Evolutionary conservation across 35 echinoderm and acorn worm genomes (phyloP).

Genomic region (Apostichopus japonicus): DNA sequence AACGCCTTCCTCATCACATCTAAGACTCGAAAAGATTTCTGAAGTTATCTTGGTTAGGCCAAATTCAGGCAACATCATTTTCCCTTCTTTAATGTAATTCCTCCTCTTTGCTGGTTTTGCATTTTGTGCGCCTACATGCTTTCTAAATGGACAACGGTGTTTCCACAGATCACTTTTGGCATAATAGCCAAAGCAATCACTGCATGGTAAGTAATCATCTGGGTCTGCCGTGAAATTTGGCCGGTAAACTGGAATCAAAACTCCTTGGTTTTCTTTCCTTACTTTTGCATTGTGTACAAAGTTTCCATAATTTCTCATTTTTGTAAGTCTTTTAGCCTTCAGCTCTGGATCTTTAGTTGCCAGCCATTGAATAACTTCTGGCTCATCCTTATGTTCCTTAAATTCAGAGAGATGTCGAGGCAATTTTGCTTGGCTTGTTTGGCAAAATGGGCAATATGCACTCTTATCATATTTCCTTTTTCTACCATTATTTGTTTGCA

Average conservation of each 20-base stretch:
- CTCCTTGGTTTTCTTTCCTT: slow-evolving; percentile 54
- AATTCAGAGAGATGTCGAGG: slow-evolving; percentile 56
- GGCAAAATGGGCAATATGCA: slow-evolving; percentile 73
- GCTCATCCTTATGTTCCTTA: slow-evolving; percentile 67
- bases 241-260: slow-evolving; percentile 77
- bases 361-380: slow-evolving; percentile 63
- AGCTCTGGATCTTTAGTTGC: slow-evolving; percentile 63
- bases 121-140: neutral
- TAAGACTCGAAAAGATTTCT: slow-evolving; percentile 61
- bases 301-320: slow-evolving; percentile 82
- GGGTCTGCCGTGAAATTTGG: slow-evolving; percentile 74
- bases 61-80: slow-evolving; percentile 37
- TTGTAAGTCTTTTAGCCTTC: slow-evolving; percentile 70
- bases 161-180: slow-evolving; percentile 84
- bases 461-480: slow-evolving; percentile 70
- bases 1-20: slow-evolving; percentile 71
- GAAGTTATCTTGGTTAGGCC: slow-evolving; percentile 50
- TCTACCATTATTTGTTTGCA: slow-evolving; percentile 47
- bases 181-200: slow-evolving; percentile 76
- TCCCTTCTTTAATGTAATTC: slow-evolving; percentile 28
- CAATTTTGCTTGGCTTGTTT: slow-evolving; percentile 44
- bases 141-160: slow-evolving; percentile 67
- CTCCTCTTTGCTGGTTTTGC: neutral
- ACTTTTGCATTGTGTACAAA: slow-evolving; percentile 72
- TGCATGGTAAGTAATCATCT: slow-evolving; percentile 79